phyloP scores from a whole-genome alignment of 2,797 vertebrate species.

The Rhadinocentrus ornatus region DNA sequence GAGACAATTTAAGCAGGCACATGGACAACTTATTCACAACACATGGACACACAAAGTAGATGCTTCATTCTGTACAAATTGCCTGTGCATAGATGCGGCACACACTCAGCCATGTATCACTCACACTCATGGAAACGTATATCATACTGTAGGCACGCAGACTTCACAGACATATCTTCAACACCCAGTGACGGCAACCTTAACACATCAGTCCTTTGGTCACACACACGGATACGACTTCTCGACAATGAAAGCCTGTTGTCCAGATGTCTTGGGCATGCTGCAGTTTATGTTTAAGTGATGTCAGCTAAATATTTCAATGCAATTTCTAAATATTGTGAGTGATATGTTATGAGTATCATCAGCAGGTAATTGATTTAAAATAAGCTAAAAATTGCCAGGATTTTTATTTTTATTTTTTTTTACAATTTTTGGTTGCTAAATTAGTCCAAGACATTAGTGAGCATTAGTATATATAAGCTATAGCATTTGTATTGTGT shows the following conservation, averaged over 20 bases:
- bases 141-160: slow-evolving; percentile 25
- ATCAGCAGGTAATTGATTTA: slow-evolving; percentile 42
- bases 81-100: slow-evolving; percentile 57
- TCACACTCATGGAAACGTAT: slow-evolving; percentile 38
- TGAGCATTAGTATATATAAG: slow-evolving; percentile 67
- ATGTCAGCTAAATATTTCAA: slow-evolving; percentile 60
- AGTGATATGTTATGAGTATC: slow-evolving; percentile 46
- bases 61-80: slow-evolving; percentile 64
- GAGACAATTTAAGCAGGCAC: slow-evolving; percentile 69
- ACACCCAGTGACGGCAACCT: slow-evolving; percentile 46
- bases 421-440: slow-evolving; percentile 69
- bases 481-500: slow-evolving; percentile 42
- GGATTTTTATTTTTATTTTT: not conserved
- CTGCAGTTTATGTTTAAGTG: slow-evolving; percentile 66
- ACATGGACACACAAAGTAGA: slow-evolving; percentile 42
- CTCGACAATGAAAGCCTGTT: slow-evolving; percentile 56
- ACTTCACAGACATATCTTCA: slow-evolving; percentile 24
- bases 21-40: slow-evolving; percentile 63
- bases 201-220: slow-evolving; percentile 51
- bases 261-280: slow-evolving; percentile 67
- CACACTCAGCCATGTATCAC: slow-evolving; percentile 34
- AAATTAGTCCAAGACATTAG: slow-evolving; percentile 72
- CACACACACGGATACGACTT: slow-evolving; percentile 55
- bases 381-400: slow-evolving; percentile 52
- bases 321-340: slow-evolving; percentile 66